Conservation (phyloP, 2,888 invertebrate species). For the Thumatha senex region DNA sequence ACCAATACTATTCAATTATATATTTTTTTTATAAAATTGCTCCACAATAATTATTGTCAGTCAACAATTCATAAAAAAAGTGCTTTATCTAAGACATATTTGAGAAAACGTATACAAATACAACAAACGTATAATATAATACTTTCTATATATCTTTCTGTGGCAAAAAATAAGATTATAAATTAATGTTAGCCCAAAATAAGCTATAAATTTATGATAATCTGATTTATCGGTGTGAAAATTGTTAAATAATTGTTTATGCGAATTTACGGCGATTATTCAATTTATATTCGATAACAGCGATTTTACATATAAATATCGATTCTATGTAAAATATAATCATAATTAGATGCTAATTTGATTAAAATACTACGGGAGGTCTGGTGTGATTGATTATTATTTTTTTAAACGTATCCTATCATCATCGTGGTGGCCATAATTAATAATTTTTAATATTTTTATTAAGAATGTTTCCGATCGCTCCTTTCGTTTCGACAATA, state of each 20-base stretch:
- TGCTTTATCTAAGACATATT: too few species aligned
- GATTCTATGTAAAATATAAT: slow-evolving; percentile 48
- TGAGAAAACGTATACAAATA: too few species aligned
- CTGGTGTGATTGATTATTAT: slow-evolving; percentile 35
- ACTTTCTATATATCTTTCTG: slow-evolving; percentile 1
- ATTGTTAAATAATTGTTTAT: slow-evolving; percentile 28
- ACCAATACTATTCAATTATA: too few species aligned
- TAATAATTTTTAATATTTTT: slow-evolving; percentile 30
- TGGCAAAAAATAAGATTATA: slow-evolving; percentile 1
- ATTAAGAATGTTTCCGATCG: slow-evolving; percentile 18
- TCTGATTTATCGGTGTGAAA: slow-evolving; percentile 29
- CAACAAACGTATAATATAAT: neutral
- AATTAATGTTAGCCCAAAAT: slow-evolving; percentile 1
- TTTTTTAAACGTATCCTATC: slow-evolving; percentile 27
- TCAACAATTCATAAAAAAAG: too few species aligned
- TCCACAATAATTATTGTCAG: too few species aligned
- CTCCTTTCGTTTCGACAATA: too few species aligned
- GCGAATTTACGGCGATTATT: slow-evolving; percentile 19
- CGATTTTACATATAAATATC: slow-evolving; percentile 49
- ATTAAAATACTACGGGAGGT: slow-evolving; percentile 44
- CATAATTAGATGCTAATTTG: slow-evolving; percentile 53
- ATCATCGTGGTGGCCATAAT: slow-evolving; percentile 14
- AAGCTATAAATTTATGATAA: slow-evolving; percentile 8
- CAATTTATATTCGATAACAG: slow-evolving; percentile 28
- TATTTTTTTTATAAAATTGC: too few species aligned